Evolutionary conservation across 2,888 invertebrate genomes (phyloP).

Genomic region (Pandemis heparana): DNA sequence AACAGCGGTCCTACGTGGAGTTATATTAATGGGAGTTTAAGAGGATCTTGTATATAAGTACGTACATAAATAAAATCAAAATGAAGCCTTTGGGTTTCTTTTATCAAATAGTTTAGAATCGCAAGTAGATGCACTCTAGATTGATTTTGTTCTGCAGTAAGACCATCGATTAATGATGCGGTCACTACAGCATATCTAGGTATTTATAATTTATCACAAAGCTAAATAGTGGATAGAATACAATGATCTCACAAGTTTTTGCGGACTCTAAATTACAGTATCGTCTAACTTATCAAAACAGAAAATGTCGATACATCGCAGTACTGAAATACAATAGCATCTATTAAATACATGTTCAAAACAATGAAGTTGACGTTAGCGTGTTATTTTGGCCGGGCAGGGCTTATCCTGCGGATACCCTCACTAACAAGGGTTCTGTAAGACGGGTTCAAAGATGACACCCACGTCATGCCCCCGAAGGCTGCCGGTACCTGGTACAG

Average conservation of each 20-base stretch:
- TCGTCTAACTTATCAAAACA: background rate
- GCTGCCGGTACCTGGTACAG: slow-evolving; percentile 5
- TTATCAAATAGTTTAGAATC: background rate
- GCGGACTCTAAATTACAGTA: background rate
- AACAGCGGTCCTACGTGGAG: slow-evolving; percentile 13
- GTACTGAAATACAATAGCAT: background rate
- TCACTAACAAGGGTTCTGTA: slow-evolving; percentile 40
- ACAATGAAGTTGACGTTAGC: slow-evolving; percentile 24
- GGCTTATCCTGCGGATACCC: slow-evolving; percentile 34
- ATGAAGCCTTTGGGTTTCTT: background rate
- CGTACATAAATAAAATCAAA: slow-evolving; percentile 6
- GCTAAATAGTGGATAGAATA: too few species aligned
- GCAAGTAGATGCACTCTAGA: background rate
- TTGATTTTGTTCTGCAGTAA: background rate
- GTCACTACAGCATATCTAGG: too few species aligned
- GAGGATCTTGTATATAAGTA: background rate
- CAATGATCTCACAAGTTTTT: too few species aligned
- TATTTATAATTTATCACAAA: too few species aligned
- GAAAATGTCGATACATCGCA: background rate
- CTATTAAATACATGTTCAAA: slow-evolving; percentile 22
- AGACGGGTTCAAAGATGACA: slow-evolving; percentile 43
- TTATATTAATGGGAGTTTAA: slow-evolving; percentile 28
- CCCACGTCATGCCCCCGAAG: slow-evolving; percentile 25
- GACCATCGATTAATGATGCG: background rate
- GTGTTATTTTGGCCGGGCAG: slow-evolving; percentile 20